A percentile compares a stretch with the other conserved stretches of the same genome.
These are phyloP conservation scores for Rambutsinella grinnellia DNA, from an alignment of 2,888 invertebrate species.

Conservation along the genomic window DNA sequence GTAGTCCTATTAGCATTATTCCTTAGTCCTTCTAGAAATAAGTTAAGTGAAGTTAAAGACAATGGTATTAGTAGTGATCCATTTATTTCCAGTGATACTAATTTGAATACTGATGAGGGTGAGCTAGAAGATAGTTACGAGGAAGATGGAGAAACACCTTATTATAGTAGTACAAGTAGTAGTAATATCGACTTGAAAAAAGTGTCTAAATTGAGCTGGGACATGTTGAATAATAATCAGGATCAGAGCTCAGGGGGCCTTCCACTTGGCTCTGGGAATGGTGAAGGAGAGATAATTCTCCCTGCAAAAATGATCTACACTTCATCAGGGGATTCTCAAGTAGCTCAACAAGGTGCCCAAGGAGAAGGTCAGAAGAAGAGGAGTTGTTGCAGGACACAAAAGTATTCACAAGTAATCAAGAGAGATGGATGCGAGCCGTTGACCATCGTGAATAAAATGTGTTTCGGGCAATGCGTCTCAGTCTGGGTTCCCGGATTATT, in stretches of 20 bases:
- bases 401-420: slow-evolving; percentile 64
- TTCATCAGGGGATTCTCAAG: slow-evolving; percentile 49
- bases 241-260: slow-evolving; percentile 24
- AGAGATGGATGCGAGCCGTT: slow-evolving; percentile 64
- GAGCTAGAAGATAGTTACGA: slow-evolving; percentile 46
- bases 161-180: slow-evolving; percentile 46
- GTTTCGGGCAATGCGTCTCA: slow-evolving; percentile 64
- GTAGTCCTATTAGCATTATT: slow-evolving; percentile 44
- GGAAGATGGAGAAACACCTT: slow-evolving; percentile 36
- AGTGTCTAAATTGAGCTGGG: slow-evolving; percentile 64
- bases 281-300: slow-evolving; percentile 59
- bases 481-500: slow-evolving; percentile 65
- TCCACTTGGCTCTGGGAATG: slow-evolving; percentile 16
- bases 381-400: slow-evolving; percentile 64
- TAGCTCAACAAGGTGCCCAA: neutral
- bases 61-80: slow-evolving; percentile 35
- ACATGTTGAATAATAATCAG: slow-evolving; percentile 62
- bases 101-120: slow-evolving; percentile 47
- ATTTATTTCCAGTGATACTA: slow-evolving; percentile 58
- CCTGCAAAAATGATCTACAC: slow-evolving; percentile 65
- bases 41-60: slow-evolving; percentile 9
- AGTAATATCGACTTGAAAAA: slow-evolving; percentile 52
- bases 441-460: slow-evolving; percentile 63
- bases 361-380: slow-evolving; percentile 38
- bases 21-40: slow-evolving; percentile 26